A percentile compares a stretch with the other conserved stretches of the same genome.
These are phyloP conservation scores for Tachystola acroxantha DNA, from an alignment of 2,888 invertebrate genomes.

Conservation along the genomic window DNA sequence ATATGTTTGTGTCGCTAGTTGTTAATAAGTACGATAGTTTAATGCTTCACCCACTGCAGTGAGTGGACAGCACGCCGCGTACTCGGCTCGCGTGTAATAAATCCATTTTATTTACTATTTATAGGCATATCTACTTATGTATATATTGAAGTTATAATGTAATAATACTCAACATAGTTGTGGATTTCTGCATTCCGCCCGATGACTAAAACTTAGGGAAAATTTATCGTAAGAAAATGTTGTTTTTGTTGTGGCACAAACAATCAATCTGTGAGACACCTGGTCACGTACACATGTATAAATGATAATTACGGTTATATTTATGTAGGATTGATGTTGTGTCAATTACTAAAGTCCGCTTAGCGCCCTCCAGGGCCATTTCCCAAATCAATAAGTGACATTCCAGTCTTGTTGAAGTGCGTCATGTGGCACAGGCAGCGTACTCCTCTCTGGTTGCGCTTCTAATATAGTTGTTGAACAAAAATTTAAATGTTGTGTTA, in stretches of 20 bases:
- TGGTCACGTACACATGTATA: conserved; percentile 41
- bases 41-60: conserved; percentile 47
- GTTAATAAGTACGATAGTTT: conserved; percentile 39
- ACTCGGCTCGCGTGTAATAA: conserved; percentile 56
- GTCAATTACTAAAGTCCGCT: conserved; percentile 35
- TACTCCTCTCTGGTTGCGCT: conserved; percentile 26
- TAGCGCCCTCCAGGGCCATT: conserved; percentile 42
- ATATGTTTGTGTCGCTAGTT: conserved; percentile 65
- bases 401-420: conserved; percentile 76
- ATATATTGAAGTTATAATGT: conserved; percentile 64
- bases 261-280: conserved; percentile 40
- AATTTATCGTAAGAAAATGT: conserved; percentile 58
- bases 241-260: conserved; percentile 48
- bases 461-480: not conserved
- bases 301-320: conserved; percentile 30
- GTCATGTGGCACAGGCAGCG: conserved; percentile 39
- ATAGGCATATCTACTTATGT: conserved; percentile 71
- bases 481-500: too few species aligned
- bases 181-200: conserved; percentile 79
- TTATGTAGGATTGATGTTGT: conserved; percentile 40
- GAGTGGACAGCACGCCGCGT: conserved; percentile 44
- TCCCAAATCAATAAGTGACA: conserved; percentile 71
- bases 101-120: conserved; percentile 64
- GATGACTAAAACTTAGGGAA: conserved; percentile 75
- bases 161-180: conserved; percentile 77